These are phyloP conservation scores for Gambusia holbrooki DNA, from an alignment of 2,113 vertebrate species.

Conservation along the genomic window DNA sequence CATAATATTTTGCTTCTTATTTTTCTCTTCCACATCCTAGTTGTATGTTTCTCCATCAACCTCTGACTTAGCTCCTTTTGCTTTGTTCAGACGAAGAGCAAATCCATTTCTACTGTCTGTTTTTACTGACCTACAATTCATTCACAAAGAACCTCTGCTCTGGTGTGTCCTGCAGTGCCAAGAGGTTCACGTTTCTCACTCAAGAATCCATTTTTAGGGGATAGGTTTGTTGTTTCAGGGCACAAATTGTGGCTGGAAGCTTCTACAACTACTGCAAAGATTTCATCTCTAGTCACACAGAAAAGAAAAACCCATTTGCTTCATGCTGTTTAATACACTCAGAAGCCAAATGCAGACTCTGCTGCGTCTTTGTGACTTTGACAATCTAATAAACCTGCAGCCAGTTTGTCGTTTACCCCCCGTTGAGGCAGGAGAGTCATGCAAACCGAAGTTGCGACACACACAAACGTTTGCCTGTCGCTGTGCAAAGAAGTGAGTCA, in stretches of 20 bases:
- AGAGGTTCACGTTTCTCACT: not conserved
- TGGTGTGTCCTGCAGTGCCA: no score
- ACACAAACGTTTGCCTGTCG: not conserved
- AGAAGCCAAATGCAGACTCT: slow-evolving; percentile 32
- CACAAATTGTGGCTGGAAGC: slow-evolving; percentile 30
- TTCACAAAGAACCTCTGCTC: slow-evolving; percentile 18
- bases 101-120: not conserved
- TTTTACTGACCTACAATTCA: slow-evolving; percentile 29
- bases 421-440: slow-evolving; percentile 3
- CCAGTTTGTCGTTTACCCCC: slow-evolving; percentile 22
- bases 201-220: not conserved
- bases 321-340: slow-evolving; percentile 54
- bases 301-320: slow-evolving; percentile 45
- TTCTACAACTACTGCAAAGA: slow-evolving; percentile 19
- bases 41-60: not conserved
- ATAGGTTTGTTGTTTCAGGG: not conserved
- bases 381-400: slow-evolving; percentile 41
- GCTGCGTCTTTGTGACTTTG: slow-evolving; percentile 4
- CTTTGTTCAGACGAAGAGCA: slow-evolving; percentile 14
- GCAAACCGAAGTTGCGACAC: not conserved
- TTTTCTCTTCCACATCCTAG: slow-evolving; percentile 5
- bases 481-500: slow-evolving; percentile 23
- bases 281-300: slow-evolving; percentile 31
- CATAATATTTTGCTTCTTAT: slow-evolving; percentile 31
- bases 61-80: slow-evolving; percentile 2